Evolutionary conservation across 2,888 invertebrate genomes (phyloP), one percentile per base, ranked within the genome.

Genomic region (Lypha dubia): DNA sequence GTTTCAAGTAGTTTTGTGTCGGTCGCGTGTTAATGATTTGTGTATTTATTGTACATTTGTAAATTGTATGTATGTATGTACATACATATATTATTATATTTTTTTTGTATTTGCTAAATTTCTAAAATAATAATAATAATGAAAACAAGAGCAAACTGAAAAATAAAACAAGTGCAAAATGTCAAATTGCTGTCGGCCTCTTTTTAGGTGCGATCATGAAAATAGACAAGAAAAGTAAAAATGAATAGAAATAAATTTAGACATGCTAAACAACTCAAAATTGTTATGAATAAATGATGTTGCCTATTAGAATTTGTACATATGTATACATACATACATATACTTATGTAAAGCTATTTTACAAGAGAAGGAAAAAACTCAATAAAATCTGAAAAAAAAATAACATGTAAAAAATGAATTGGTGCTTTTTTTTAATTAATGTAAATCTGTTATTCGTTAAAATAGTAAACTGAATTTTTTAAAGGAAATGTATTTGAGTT

Each of bases 1-100:
- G 35, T 73, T 77, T 73, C n/a, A 70, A 81, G 84, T 84, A 84
- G 84, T 84, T 84, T 84, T 84, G 84, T 84, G 81, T 84, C 84
- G 77, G 77, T 77, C 77, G 81, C 81, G 68, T 81, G 81, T 68
- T 63, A 60, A 49, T 73, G 41, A 41, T 60, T 35, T 73, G 5
- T 73, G 5, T 53, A 28, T 24, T 0, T 32, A 7, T 15, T 32
- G 13, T 56, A 38, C 20, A 70, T 56, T 56, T 38, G 49, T 35
- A 68, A 38, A 60, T 46, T 77, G n/a, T 24, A 32, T 46, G 5
- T 46, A 8, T 51, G 9, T n/a, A n/a, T n/a, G n/a, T n/a, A n/a
- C n/a, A n/a, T n/a, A n/a, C n/a, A n/a, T n/a, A n/a, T 56, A 22
- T 35, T 13, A 44, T 32, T 44, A 20, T 75, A 9, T 58, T 24